A percentile compares a stretch with the other conserved stretches of the same genome.
These are phyloP conservation scores for Epinephelus coioides DNA, from an alignment of 2,797 vertebrate species.

Conservation along the genomic window DNA sequence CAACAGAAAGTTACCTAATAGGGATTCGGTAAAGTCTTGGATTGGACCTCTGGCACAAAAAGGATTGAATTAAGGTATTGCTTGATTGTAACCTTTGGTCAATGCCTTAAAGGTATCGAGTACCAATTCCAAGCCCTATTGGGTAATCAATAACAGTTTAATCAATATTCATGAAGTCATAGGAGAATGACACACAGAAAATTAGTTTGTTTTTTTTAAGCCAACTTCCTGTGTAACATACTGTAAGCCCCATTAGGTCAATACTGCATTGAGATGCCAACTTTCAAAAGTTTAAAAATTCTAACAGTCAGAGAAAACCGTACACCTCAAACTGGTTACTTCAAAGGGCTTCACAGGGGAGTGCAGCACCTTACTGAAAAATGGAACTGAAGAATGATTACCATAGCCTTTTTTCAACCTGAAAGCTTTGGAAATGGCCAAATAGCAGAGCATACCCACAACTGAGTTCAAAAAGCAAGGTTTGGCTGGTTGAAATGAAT, in stretches of 20 bases:
- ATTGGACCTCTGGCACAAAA: too few relatives aligned
- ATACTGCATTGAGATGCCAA: not conserved
- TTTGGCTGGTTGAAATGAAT: conserved; percentile 12
- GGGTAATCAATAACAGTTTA: not conserved
- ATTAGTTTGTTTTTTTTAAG: not conserved
- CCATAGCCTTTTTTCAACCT: not conserved
- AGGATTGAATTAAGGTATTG: too few relatives aligned
- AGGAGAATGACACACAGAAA: not conserved
- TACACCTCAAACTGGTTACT: not conserved
- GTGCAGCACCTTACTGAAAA: not conserved
- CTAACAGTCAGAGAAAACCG: not conserved
- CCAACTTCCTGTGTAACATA: not conserved
- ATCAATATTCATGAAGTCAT: conserved; percentile 7
- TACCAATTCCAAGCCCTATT: too few relatives aligned
- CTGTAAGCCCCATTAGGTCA: not conserved
- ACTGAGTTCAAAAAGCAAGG: conserved; percentile 27
- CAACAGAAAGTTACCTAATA: too few relatives aligned
- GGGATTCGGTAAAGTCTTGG: too few relatives aligned
- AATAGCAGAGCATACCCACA: conserved; percentile 30
- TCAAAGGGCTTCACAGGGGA: conserved; percentile 4
- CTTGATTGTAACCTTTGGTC: too few relatives aligned
- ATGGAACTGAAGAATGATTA: not conserved
- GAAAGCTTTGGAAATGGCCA: conserved; percentile 18
- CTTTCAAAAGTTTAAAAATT: conserved; percentile 2
- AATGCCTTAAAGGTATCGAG: too few relatives aligned